Percentiles rank a stretch among this genome's conserved stretches.
These are phyloP conservation scores for Ambastaia sidthimunki DNA, from an alignment of 2,797 vertebrate species.

Conservation along the genomic window DNA sequence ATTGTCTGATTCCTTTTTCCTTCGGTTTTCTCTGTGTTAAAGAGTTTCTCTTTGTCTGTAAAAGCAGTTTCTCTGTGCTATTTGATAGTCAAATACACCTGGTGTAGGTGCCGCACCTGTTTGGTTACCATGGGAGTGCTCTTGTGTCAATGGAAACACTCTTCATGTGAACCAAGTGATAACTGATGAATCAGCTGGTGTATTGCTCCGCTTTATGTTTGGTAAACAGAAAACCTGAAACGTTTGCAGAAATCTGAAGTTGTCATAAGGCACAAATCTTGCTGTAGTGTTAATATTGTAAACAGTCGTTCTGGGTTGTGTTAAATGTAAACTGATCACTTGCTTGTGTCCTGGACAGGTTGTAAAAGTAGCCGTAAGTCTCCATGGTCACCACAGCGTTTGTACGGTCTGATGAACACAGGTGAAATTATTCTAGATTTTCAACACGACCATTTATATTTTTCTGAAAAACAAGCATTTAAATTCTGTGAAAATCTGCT, in stretches of 20 bases:
- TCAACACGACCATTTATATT: too few species aligned
- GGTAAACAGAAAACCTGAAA: not conserved
- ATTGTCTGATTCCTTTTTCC: not conserved
- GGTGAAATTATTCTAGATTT: too few species aligned
- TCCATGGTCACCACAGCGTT: not conserved
- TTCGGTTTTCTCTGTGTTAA: not conserved
- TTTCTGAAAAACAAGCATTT: too few species aligned
- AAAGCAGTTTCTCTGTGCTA: not conserved
- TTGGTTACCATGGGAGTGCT: constrained; percentile 31
- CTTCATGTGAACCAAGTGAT: not conserved
- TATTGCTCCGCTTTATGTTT: not conserved
- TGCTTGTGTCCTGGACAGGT: not conserved
- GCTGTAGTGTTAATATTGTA: constrained; percentile 14
- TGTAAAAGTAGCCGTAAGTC: not conserved
- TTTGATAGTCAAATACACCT: constrained; percentile 61
- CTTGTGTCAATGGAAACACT: constrained; percentile 26
- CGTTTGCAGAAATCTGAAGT: not conserved
- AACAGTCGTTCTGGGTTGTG: not conserved
- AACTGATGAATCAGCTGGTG: not conserved
- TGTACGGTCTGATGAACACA: too few species aligned
- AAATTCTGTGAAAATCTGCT: too few species aligned
- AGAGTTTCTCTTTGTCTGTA: not conserved
- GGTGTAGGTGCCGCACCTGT: constrained; percentile 57
- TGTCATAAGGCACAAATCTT: not conserved
- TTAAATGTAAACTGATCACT: not conserved